A percentile compares a stretch with the other conserved stretches of the same genome.
These are phyloP conservation scores for Disparrhopalites patrizii DNA, from an alignment of 2,888 invertebrate species.

Conservation along the genomic window DNA sequence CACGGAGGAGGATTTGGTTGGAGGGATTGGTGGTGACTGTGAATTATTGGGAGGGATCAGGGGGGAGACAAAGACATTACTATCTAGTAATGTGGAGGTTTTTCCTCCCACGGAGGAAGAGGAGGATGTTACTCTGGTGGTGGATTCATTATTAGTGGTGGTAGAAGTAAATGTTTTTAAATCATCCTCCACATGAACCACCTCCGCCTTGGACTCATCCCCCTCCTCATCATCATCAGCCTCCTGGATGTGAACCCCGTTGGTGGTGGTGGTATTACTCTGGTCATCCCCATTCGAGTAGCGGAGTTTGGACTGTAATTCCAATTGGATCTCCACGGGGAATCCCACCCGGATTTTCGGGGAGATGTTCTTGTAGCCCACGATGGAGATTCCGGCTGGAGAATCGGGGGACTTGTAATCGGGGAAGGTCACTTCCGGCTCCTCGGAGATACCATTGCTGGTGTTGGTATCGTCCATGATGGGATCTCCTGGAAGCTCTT, in stretches of 20 bases:
- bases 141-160: background rate
- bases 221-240: conserved; percentile 17
- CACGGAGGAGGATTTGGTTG: background rate
- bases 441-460: background rate
- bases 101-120: background rate
- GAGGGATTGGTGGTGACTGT: background rate
- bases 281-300: conserved; percentile 27
- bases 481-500: conserved; percentile 11
- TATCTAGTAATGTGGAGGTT: background rate
- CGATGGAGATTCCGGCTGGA: conserved; percentile 35
- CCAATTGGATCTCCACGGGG: conserved; percentile 48
- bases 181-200: background rate
- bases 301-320: conserved; percentile 43
- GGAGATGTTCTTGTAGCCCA: conserved; percentile 46
- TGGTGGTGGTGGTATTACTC: background rate
- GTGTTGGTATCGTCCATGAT: conserved; percentile 2
- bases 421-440: no score
- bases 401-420: background rate
- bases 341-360: conserved; percentile 48
- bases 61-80: background rate
- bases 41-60: background rate
- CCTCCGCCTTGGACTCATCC: conserved; percentile 3
- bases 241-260: conserved; percentile 6
- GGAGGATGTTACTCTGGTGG: background rate
- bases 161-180: no score